Base-by-base conservation (phyloP, 2,888 invertebrate genomes). In the Brenthis ino region DNA sequence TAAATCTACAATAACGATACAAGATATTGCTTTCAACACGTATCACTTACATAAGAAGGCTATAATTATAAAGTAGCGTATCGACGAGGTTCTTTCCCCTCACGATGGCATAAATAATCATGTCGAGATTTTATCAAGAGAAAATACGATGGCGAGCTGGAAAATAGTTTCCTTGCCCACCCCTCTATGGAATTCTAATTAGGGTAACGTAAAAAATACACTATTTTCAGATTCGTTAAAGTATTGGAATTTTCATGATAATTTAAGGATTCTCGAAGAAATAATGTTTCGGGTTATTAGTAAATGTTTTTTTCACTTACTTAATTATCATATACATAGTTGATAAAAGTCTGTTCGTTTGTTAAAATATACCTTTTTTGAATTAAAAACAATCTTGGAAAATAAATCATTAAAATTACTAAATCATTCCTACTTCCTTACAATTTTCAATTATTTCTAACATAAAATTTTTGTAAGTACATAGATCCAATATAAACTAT, bases 21-120 rank as follows among this genome's bases (percentile, higher is more conserved):
- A 11, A 43, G 2, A 8, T 43, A 56, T n/a, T 28, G 48, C 11
- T 48, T 60, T 20, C 28, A 48, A 28, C 37, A 48, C 4, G 28
- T 48, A 60, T 60, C 58, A 50, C 53, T 51, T 64, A 48, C 28
- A 24, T 64, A 61, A 47, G 71, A 79, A 75, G 50, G 69, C 57
- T 64, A 65, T 65, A 65, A 72, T 74, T 89, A 89, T 88, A 90
- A 89, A 89, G 87, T 82, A 83, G 77, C 85, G 84, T 85, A 90
- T 92, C 90, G 90, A 92, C 88, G 83, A 91, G 88, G 90, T 86
- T 86, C 85, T 80, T 77, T 84, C 89, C 91, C 91, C 88, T 85
- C 88, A 88, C 86, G 86, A 83, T 81, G 80, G 82, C 86, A 91
- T 93, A 92, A 92, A 92, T 92, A 91, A 91, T 91, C 90, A 86